Percentiles rank a stretch among this genome's conserved stretches.
phyloP scores from a whole-genome alignment of 92 coral and sea anemone species.

The Zoanthus solanderi region DNA sequence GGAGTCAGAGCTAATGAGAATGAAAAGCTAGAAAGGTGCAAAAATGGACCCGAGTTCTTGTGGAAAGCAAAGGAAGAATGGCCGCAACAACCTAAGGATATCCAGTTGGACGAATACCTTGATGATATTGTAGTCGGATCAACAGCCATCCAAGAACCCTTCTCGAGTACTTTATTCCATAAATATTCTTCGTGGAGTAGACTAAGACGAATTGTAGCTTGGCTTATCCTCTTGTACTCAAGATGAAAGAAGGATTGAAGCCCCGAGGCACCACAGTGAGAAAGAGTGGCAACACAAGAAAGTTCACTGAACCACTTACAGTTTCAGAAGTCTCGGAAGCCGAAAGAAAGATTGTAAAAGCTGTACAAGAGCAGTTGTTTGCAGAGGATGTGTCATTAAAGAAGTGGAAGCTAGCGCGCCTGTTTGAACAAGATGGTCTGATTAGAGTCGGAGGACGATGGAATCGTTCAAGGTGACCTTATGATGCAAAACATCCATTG shows the following conservation, averaged over 20 bases:
- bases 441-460: constrained; percentile 22
- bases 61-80: too few species aligned
- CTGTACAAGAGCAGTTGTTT: constrained; percentile 4
- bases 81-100: too few species aligned
- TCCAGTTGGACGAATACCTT: too few species aligned
- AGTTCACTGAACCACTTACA: constrained; percentile 6
- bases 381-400: constrained; percentile 8
- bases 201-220: not conserved
- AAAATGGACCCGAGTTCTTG: too few species aligned
- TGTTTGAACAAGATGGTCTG: constrained; percentile 24
- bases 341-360: constrained; percentile 1
- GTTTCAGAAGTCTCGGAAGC: constrained; percentile 3
- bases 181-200: constrained; percentile 1
- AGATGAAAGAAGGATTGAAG: constrained; percentile 7
- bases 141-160: constrained; percentile 2
- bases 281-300: constrained; percentile 10
- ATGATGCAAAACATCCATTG: constrained; percentile 23
- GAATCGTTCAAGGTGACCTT: constrained; percentile 13
- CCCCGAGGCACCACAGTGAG: constrained; percentile 7
- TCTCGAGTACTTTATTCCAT: constrained; percentile 4
- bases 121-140: not conserved
- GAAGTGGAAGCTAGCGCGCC: constrained; percentile 23
- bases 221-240: constrained; percentile 7
- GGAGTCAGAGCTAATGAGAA: too few species aligned
- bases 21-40: too few species aligned